Conservation (phyloP, 2,888 invertebrate genomes). For the Norana najaformis region DNA sequence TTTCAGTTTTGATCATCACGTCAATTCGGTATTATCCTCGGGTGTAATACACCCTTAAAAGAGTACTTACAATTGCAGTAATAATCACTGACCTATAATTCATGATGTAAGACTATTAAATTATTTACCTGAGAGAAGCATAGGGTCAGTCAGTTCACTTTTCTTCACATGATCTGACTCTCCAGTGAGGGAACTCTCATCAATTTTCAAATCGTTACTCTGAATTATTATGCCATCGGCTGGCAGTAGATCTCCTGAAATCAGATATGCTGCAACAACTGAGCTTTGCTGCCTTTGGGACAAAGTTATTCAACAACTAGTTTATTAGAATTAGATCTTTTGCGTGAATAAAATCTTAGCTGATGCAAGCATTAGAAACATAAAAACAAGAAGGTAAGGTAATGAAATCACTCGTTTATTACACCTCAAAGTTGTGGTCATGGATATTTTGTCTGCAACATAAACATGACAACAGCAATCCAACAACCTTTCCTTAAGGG, state of each 20-base stretch:
- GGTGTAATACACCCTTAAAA: background rate
- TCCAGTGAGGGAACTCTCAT: slow-evolving; percentile 97
- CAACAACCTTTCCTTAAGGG: no score
- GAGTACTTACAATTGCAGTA: background rate
- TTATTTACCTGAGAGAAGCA: slow-evolving; percentile 90
- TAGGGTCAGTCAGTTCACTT: slow-evolving; percentile 87
- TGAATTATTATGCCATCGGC: slow-evolving; percentile 97
- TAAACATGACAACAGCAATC: no score
- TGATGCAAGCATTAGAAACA: background rate
- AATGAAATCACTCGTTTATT: background rate
- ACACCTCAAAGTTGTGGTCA: background rate
- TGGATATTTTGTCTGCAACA: background rate
- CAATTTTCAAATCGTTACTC: slow-evolving; percentile 97
- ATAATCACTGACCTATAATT: background rate
- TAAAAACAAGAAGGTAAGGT: background rate
- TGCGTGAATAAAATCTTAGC: background rate
- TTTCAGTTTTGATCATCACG: no score
- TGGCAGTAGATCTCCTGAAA: slow-evolving; percentile 88
- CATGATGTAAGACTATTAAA: slow-evolving; percentile 60
- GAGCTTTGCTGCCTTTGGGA: background rate
- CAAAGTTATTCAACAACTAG: background rate
- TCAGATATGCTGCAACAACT: background rate
- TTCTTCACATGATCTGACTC: slow-evolving; percentile 99
- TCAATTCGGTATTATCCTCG: no score
- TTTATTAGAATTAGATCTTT: background rate